Conservation (phyloP, 2,797 vertebrate species). For the Gadopsis bispinosus region DNA sequence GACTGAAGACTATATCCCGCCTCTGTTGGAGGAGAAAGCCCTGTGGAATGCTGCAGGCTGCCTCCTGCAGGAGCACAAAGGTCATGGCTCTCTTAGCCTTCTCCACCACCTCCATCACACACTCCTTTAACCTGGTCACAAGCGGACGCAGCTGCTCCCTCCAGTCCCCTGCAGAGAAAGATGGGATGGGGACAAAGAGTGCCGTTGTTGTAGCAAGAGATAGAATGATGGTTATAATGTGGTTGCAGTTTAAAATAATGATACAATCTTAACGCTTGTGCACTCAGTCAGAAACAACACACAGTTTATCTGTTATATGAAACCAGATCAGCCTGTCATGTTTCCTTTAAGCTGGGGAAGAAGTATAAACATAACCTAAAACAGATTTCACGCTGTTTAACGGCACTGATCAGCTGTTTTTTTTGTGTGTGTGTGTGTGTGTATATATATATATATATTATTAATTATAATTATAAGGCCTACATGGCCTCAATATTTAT, state of each 20-base stretch:
- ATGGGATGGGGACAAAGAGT: background rate
- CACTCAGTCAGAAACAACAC: constrained; percentile 17
- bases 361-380: background rate
- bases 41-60: constrained; percentile 93
- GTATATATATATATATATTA: too few species aligned
- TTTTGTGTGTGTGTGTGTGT: too few species aligned
- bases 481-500: background rate
- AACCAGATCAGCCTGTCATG: constrained; percentile 20
- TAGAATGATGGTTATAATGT: background rate
- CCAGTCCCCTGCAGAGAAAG: constrained; percentile 87
- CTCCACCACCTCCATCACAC: constrained; percentile 92
- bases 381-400: background rate
- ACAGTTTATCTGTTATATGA: background rate
- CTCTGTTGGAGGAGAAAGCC: constrained; percentile 92
- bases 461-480: too few species aligned
- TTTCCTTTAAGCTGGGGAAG: background rate
- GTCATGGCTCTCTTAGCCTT: constrained; percentile 94
- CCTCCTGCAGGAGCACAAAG: constrained; percentile 96
- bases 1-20: constrained; percentile 96
- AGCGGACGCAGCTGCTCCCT: constrained; percentile 91
- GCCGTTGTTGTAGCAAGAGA: background rate
- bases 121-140: constrained; percentile 91
- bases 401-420: too few species aligned
- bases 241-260: background rate
- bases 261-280: background rate